Base-by-base conservation (phyloP, 2,888 invertebrate genomes). In the Epinotia demarniana region DNA sequence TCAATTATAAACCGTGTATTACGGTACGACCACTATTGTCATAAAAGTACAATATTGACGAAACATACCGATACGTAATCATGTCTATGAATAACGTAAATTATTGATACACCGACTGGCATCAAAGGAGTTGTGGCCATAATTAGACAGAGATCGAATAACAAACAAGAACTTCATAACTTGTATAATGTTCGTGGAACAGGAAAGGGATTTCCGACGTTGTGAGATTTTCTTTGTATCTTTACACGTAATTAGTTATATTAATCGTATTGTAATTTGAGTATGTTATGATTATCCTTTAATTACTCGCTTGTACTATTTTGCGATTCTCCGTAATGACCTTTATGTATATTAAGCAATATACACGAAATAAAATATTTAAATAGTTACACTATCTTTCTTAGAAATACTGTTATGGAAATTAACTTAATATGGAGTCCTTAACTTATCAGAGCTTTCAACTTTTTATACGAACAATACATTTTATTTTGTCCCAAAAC, bases 161-260 rank as follows among this genome's bases (percentile, higher is more conserved):
- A 71, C 70, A 71, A 71, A 71, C 70, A 62, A 62, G 61, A 62
- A 71, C 70, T 71, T 66, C 66, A 71, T 61, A 71, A 71, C 70
- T 69, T 46, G 58, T 58, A 58, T 58, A 60, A 69, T 69, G 33
- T 58, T n/a, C 58, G 58, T 43, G 46, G 69, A 60, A 60, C 69
- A 69, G 58, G 60, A 69, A 69, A 27, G 58, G 69, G 46, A 69
- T 69, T 60, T 69, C 69, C 69, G 69, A 69, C 23, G 23, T 23
- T 60, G 43, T 68, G 58, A 23, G 57, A 46, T 69, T 60, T 69
- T 46, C 58, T 60, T 60, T 60, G 58, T 46, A 60, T 69, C 43
- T 55, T 69, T 46, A 46, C 58, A 43, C n/a, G 11, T 58, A 60
- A 60, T 69, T 69, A 46, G 46, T 23, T 19, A 19, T 43, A 43